These are phyloP conservation scores for Podarcis lilfordi DNA, from an alignment of 2,797 vertebrate genomes.

Conservation along the genomic window DNA sequence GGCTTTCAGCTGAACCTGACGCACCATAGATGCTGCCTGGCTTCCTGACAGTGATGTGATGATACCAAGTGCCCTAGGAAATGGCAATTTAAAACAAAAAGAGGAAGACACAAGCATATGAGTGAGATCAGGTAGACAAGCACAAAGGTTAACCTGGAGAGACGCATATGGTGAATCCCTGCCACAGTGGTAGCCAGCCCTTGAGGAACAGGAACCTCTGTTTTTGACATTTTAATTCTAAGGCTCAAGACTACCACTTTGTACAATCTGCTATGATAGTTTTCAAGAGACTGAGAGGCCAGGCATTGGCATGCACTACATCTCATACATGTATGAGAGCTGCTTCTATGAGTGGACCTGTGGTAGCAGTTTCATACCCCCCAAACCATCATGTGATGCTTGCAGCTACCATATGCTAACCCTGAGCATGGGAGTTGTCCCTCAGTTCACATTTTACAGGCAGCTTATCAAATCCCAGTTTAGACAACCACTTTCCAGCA, in stretches of 20 bases:
- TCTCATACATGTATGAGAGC: neutral
- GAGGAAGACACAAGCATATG: conserved; percentile 19
- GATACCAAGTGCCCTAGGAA: conserved; percentile 19
- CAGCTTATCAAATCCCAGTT: neutral
- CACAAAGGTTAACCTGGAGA: neutral
- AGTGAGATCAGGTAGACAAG: neutral
- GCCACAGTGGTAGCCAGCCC: neutral
- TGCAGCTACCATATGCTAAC: neutral
- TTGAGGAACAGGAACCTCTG: conserved; percentile 32
- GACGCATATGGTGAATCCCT: conserved; percentile 3
- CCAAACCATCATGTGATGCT: neutral
- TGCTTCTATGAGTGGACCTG: neutral
- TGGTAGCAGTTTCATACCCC: neutral
- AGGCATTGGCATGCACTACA: neutral
- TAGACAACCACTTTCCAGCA: neutral
- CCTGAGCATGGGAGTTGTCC: neutral
- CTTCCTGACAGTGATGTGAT: conserved; percentile 14
- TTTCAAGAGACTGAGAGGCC: neutral
- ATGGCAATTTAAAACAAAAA: conserved; percentile 21
- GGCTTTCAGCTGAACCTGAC: conserved; percentile 26
- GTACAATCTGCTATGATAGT: neutral
- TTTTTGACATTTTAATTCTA: conserved; percentile 21
- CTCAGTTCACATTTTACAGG: neutral
- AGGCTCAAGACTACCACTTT: neutral
- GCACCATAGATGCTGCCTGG: conserved; percentile 10